Base-by-base conservation (phyloP, 2,888 invertebrate genomes). In the Bellardia pandia region DNA sequence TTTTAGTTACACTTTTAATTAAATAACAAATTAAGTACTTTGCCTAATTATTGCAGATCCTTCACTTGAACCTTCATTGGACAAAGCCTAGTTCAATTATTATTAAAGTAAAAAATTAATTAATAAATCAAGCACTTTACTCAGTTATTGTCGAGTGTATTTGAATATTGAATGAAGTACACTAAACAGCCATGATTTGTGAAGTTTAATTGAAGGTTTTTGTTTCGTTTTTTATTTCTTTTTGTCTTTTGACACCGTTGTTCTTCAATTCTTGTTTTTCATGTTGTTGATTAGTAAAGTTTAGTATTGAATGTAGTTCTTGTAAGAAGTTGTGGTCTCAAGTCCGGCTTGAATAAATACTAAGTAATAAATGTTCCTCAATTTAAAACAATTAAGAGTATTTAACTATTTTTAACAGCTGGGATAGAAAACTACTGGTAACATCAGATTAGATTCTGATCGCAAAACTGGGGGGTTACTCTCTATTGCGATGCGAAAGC, bases 121-220 rank as follows among this genome's bases (percentile, higher is more conserved):
- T 11, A 45, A 13, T 45, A 13, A 8, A 45, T 13, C 45, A 45
- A 45, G 45, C 13, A 23, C 51, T 62, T 40, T 72, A n/a, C 11
- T 71, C 42, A 53, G 51, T 53, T 51, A 30, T 16, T 74, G 30
- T 30, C 5, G 37, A 75, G 68, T 68, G 81, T 81, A 13, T n/a
- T 58, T 72, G 30, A 37, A 6, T 69, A 66, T 51, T 60, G 72
- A 66, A 78, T 69, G 51, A 60, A 60, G 45, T 66, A 78, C 45
- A 58, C 48, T 6, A 64, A 71, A 60, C 5, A 81, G 71, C 84
- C 86, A 72, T 86, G 84, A 86, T 60, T 71, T 74, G 60, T 77
- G 76, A 86, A 84, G 80, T 79, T 66, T 74, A 48, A 74, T 84
- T 84, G 84, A 86, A 84, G 86, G 83, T 84, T 83, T 64, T 64